phyloP scores from a whole-genome alignment of 2,113 vertebrate genomes.

The Nesogale talazaci region DNA sequence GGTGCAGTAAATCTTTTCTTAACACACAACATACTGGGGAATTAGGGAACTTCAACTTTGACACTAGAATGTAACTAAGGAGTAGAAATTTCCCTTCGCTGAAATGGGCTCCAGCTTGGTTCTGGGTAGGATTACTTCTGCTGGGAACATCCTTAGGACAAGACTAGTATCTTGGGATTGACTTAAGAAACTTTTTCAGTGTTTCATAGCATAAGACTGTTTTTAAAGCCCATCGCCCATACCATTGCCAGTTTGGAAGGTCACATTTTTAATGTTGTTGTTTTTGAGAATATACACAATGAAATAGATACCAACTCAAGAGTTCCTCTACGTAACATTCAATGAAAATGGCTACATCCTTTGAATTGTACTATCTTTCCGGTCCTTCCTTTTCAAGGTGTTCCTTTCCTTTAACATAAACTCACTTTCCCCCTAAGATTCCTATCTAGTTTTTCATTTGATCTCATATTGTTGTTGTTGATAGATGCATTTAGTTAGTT shows the following conservation, averaged over 20 bases:
- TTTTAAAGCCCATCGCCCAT: background rate
- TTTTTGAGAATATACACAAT: background rate
- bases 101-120: background rate
- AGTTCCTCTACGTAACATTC: background rate
- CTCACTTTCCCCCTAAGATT: background rate
- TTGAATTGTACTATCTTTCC: background rate
- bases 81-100: background rate
- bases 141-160: background rate
- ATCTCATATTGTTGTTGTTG: background rate
- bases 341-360: background rate
- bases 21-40: background rate
- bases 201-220: background rate
- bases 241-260: background rate
- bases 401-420: background rate
- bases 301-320: too few relatives aligned
- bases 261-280: background rate
- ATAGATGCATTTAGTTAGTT: background rate
- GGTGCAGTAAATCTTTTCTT: background rate
- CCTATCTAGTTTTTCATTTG: background rate
- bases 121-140: background rate
- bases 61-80: background rate
- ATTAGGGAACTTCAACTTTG: background rate
- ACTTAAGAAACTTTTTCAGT: background rate
- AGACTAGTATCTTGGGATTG: background rate
- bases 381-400: background rate